phyloP scores from a whole-genome alignment of 2,113 vertebrate species.

The Phyllopteryx taeniolatus region DNA sequence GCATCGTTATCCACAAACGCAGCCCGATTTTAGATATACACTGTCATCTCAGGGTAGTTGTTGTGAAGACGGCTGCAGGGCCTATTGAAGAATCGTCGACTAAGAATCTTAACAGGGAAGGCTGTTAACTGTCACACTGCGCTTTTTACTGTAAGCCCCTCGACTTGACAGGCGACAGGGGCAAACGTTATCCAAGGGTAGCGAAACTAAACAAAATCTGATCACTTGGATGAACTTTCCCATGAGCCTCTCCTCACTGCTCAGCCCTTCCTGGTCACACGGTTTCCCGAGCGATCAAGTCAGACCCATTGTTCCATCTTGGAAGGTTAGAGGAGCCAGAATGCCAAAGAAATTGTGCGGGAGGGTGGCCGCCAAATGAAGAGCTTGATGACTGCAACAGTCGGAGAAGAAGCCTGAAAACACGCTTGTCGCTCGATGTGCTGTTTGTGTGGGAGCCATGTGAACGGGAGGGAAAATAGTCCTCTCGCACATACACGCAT shows the following conservation, averaged over 20 bases:
- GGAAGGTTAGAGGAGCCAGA: constrained; percentile 23
- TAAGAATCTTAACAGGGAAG: neutral
- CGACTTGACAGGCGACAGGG: constrained; percentile 39
- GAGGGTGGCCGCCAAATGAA: neutral
- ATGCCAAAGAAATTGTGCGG: constrained; percentile 13
- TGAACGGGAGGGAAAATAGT: constrained; percentile 43
- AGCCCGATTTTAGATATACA: constrained; percentile 19
- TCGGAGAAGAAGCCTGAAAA: constrained; percentile 49
- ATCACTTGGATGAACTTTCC: constrained; percentile 57
- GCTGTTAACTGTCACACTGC: constrained; percentile 52
- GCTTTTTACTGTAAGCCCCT: constrained; percentile 31
- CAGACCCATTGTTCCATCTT: constrained; percentile 53
- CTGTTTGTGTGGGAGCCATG: constrained; percentile 52
- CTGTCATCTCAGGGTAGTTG: constrained; percentile 18
- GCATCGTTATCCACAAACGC: constrained; percentile 17
- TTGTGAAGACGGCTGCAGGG: neutral
- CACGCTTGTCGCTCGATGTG: constrained; percentile 47
- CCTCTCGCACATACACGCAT: constrained; percentile 37
- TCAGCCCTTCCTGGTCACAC: constrained; percentile 50
- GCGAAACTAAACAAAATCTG: constrained; percentile 37
- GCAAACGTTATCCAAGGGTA: constrained; percentile 35
- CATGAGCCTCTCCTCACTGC: constrained; percentile 48
- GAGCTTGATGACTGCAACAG: neutral
- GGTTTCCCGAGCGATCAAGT: constrained; percentile 32
- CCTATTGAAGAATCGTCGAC: constrained; percentile 1